phyloP scores from a whole-genome alignment of 2,888 invertebrate genomes.

The Brachyptera putata region DNA sequence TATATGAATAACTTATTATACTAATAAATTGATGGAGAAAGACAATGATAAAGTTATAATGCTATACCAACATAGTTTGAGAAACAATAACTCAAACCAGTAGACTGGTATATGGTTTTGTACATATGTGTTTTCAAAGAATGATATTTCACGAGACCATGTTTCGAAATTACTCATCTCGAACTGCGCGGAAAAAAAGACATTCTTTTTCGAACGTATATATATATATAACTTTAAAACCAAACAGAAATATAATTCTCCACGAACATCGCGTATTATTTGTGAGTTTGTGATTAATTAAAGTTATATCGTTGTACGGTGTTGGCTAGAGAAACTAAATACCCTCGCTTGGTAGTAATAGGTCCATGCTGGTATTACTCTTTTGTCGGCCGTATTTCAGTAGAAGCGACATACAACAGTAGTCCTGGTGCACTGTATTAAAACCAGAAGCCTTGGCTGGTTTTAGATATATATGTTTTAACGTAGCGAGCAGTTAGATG shows the following conservation, averaged over 20 bases:
- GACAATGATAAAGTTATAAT: too few relatives aligned
- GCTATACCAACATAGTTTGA: too few relatives aligned
- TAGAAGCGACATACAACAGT: conserved; percentile 24
- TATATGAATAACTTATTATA: too few relatives aligned
- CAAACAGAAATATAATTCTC: conserved; percentile 28
- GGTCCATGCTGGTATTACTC: conserved; percentile 32
- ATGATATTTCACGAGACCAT: too few relatives aligned
- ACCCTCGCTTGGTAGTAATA: conserved; percentile 27
- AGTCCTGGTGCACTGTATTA: conserved; percentile 28
- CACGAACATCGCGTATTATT: conserved; percentile 31
- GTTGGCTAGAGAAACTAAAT: conserved; percentile 29
- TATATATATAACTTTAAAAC: conserved; percentile 21
- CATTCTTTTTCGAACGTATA: too few relatives aligned
- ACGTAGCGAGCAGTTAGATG: conserved; percentile 11
- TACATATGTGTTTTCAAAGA: too few relatives aligned
- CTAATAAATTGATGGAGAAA: too few relatives aligned
- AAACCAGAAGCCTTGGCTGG: conserved; percentile 27
- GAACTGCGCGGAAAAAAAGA: too few relatives aligned
- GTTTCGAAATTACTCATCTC: too few relatives aligned
- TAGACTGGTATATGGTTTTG: too few relatives aligned
- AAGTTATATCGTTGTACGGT: conserved; percentile 26
- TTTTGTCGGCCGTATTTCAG: conserved; percentile 31
- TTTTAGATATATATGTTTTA: not conserved
- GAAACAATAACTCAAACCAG: too few relatives aligned
- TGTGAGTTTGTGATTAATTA: conserved; percentile 31